Percentiles rank a stretch among this genome's conserved stretches.
These are phyloP conservation scores for Paralvinella palmiformis DNA, from an alignment of 1,140 invertebrate species.

Conservation along the genomic window DNA sequence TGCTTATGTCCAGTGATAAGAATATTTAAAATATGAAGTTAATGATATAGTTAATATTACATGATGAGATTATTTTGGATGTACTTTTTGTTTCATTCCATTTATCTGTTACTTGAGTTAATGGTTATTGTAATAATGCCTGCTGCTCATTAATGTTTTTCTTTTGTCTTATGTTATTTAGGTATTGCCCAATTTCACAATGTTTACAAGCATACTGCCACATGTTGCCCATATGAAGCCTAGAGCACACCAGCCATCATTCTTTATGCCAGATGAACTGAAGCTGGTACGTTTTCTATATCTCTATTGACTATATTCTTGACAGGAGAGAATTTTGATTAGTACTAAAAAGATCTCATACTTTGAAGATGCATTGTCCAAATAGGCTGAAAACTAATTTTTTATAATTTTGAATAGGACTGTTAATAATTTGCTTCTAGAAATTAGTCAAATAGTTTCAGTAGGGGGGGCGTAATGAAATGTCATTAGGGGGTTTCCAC, in stretches of 20 bases:
- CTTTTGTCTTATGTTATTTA: conserved; percentile 17
- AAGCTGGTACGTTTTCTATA: conserved; percentile 48
- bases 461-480: too few species aligned
- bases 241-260: conserved; percentile 52
- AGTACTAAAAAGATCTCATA: too few species aligned
- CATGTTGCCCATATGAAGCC: conserved; percentile 54
- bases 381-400: too few species aligned
- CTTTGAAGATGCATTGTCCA: too few species aligned
- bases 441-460: too few species aligned
- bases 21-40: not conserved
- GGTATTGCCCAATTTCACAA: conserved; percentile 53
- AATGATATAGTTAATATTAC: not conserved
- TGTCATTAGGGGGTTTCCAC: too few species aligned
- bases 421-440: too few species aligned
- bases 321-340: not conserved
- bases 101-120: not conserved
- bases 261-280: conserved; percentile 71
- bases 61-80: conserved; percentile 2
- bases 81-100: conserved; percentile 1
- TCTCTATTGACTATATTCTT: conserved; percentile 6
- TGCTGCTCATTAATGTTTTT: not conserved
- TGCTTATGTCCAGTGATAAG: not conserved
- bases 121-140: not conserved
- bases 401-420: too few species aligned
- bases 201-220: conserved; percentile 64